phyloP scores from a whole-genome alignment of 2,888 invertebrate genomes.

The Stenodema calcarata region DNA sequence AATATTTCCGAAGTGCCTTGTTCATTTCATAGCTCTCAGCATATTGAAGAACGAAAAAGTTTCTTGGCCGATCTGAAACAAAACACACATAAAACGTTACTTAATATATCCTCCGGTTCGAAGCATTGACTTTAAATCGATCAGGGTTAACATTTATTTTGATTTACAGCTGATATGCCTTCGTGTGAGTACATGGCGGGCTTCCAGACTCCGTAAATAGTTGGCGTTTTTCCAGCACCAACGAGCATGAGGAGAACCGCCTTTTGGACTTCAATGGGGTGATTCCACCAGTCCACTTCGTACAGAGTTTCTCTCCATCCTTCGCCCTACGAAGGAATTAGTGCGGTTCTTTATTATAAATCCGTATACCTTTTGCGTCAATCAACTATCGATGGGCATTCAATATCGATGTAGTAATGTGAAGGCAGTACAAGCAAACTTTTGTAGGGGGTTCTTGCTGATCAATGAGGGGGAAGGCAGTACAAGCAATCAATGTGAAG shows the following conservation, averaged over 20 bases:
- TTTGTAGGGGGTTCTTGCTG: no score
- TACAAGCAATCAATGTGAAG: no score
- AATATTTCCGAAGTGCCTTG: no score
- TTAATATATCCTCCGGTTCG: neutral
- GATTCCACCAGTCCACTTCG: constrained; percentile 33
- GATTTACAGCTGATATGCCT: constrained; percentile 24
- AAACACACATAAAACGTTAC: neutral
- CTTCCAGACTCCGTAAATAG: constrained; percentile 29
- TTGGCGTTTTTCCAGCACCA: constrained; percentile 1
- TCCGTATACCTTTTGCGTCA: no score
- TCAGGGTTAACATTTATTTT: no score
- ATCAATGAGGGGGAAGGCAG: no score
- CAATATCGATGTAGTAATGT: no score
- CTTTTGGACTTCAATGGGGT: constrained; percentile 32
- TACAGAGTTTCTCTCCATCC: constrained; percentile 7
- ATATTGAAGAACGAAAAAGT: constrained; percentile 38
- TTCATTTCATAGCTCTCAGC: constrained; percentile 40
- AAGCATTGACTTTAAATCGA: no score
- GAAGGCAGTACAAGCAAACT: no score
- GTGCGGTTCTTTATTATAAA: no score
- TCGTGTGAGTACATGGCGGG: constrained; percentile 30
- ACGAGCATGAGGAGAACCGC: constrained; percentile 9
- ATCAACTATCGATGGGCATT: no score
- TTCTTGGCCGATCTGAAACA: constrained; percentile 30
- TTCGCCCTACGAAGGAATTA: constrained; percentile 2